A percentile compares a stretch with the other conserved stretches of the same genome.
Evolutionary conservation across 2,113 vertebrate genomes (phyloP).

Genomic region (Pteruthius melanotis): DNA sequence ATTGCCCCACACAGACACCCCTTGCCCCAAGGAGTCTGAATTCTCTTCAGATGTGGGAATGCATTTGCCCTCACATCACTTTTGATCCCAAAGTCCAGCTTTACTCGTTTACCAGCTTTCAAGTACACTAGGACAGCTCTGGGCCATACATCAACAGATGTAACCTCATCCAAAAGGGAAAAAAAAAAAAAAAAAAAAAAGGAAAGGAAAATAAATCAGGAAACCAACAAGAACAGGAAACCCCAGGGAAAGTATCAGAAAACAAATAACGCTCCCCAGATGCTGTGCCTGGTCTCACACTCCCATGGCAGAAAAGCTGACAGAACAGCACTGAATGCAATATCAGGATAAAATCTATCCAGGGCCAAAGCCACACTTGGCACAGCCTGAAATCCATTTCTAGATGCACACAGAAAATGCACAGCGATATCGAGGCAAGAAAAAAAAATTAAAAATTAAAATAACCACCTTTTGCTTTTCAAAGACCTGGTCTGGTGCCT

Average conservation of each 20-base stretch:
- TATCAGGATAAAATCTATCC: not conserved
- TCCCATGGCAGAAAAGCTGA: not conserved
- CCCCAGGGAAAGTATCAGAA: constrained; percentile 5
- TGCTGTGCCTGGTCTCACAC: not conserved
- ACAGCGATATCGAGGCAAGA: not conserved
- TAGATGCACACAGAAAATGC: not conserved
- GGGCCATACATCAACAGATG: not conserved
- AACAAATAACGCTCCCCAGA: not conserved
- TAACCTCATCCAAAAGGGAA: not conserved
- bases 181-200: fast-evolving
- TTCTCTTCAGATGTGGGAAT: not conserved
- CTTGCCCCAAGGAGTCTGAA: not conserved
- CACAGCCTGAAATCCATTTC: not conserved
- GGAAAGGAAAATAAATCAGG: not conserved
- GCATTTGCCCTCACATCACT: not conserved
- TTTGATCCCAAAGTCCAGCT: not conserved
- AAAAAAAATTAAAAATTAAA: not conserved
- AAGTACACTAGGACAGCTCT: not conserved
- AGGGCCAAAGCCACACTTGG: not conserved
- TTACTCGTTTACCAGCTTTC: not conserved
- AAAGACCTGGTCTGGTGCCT: not conserved
- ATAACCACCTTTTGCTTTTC: not conserved
- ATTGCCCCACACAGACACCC: not conserved
- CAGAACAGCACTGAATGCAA: not conserved
- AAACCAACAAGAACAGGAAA: not conserved